Conservation (phyloP, 2,797 vertebrate genomes). For the Propithecus deckenii region DNA sequence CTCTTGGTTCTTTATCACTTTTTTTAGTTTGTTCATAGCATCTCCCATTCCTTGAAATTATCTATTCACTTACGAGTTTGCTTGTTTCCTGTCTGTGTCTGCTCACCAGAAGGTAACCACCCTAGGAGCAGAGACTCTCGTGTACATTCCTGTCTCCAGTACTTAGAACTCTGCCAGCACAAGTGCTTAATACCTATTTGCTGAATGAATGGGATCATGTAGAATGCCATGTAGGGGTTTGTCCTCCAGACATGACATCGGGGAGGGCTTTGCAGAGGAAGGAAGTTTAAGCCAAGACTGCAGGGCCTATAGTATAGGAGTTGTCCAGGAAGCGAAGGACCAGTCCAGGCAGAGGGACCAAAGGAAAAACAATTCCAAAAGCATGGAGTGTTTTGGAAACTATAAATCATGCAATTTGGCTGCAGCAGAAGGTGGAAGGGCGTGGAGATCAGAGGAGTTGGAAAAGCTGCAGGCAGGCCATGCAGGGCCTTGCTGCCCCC, state of each 20-base stretch:
- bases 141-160: neutral
- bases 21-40: neutral
- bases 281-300: neutral
- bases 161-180: neutral
- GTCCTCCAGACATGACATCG: neutral
- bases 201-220: neutral
- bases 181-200: neutral
- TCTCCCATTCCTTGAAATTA: neutral
- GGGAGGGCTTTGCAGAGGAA: neutral
- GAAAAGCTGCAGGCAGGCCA: neutral
- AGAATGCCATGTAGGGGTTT: neutral
- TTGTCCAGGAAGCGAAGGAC: neutral
- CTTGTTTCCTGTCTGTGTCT: neutral
- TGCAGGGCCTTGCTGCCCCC: neutral
- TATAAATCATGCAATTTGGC: neutral
- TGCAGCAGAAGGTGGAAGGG: neutral
- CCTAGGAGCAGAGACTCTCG: neutral
- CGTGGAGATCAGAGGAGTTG: neutral
- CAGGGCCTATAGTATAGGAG: neutral
- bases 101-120: neutral
- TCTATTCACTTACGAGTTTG: neutral
- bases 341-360: neutral
- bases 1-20: neutral
- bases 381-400: neutral
- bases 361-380: neutral